Conservation (phyloP, 37 sponge, comb jelly and placozoan species). For the Hormiphora californensis region DNA sequence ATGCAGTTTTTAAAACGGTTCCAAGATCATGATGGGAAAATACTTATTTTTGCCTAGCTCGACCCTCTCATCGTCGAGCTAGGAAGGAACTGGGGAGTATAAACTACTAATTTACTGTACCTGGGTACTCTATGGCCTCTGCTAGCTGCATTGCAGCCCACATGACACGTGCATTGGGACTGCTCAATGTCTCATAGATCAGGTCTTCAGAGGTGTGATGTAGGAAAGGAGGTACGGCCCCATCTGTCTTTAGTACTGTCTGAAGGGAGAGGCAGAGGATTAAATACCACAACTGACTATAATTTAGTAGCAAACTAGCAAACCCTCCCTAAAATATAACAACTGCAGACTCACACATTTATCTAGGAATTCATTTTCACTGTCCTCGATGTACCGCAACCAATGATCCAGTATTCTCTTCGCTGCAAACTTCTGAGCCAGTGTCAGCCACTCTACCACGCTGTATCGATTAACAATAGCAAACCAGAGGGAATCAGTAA, state of each 20-base stretch:
- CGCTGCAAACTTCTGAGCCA: constrained; percentile 13
- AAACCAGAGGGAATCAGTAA: constrained; percentile 30
- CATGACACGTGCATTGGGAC: not conserved
- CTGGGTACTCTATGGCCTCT: constrained; percentile 7
- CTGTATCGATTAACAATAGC: constrained; percentile 3
- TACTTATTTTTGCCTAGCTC: too few relatives aligned
- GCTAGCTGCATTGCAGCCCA: not conserved
- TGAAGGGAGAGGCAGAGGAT: not conserved
- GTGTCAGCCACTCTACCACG: not conserved
- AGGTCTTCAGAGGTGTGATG: constrained; percentile 35
- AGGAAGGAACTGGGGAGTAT: too few relatives aligned
- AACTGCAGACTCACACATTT: constrained; percentile 12
- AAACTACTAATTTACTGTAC: too few relatives aligned
- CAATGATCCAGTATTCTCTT: not conserved
- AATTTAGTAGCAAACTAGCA: too few relatives aligned
- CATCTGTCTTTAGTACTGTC: not conserved
- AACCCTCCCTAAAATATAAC: too few relatives aligned
- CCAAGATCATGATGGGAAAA: too few relatives aligned
- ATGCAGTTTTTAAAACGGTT: too few relatives aligned
- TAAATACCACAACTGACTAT: not conserved
- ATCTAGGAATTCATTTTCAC: constrained; percentile 1
- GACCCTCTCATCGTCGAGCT: too few relatives aligned
- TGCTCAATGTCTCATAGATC: not conserved
- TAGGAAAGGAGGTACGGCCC: not conserved
- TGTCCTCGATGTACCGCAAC: not conserved